Evolutionary conservation across 2,113 vertebrate species (phyloP), one percentile per base, ranked within the genome.

Genomic region (Cynoglossus semilaevis): DNA sequence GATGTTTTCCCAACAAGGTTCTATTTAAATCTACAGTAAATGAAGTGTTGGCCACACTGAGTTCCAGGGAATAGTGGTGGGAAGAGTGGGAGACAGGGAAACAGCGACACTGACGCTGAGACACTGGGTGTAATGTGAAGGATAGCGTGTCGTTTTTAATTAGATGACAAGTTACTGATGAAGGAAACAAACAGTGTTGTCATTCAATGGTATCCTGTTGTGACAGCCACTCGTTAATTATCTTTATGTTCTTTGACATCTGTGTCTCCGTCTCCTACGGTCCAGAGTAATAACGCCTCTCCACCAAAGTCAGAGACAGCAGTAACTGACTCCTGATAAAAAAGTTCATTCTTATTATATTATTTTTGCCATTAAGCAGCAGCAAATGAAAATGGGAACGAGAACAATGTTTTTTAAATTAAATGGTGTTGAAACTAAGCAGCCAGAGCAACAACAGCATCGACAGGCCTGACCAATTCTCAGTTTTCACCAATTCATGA

Each of bases 141-240:
- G 81, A 85, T 81, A 22, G 63, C 57, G 38, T 79, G 84, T 62
- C 87, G 79, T 58, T 17, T 79, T 80, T 77, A 85, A 86, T 88
- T 84, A 85, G 53, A 74, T 70, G 74, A 84, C 73, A 65, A 70
- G 62, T 59, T 68, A 55, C 47, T 80, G 75, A 83, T 2, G 62
- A 74, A 70, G 64, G 69, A 82, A 85, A 85, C 73, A 82, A 86
- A 85, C 81, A 65, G 76, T 66, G 72, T 58, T 84, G 82, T 85
- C 79, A 79, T 84, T 84, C 74, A 74, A 51, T 55, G 59, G 69
- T 40, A 59, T 82, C 72, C 77, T 80, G 74, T 86, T 79, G 50
- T 87, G 82, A 84, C 84, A 84, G 72, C 66, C 42, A 9, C 51
- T 67, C 73, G 44, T 59, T 75, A 72, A 81, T 85, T 77, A 85